These are phyloP conservation scores for Microtus oregoni DNA, from an alignment of 2,113 vertebrate genomes.

Conservation along the genomic window DNA sequence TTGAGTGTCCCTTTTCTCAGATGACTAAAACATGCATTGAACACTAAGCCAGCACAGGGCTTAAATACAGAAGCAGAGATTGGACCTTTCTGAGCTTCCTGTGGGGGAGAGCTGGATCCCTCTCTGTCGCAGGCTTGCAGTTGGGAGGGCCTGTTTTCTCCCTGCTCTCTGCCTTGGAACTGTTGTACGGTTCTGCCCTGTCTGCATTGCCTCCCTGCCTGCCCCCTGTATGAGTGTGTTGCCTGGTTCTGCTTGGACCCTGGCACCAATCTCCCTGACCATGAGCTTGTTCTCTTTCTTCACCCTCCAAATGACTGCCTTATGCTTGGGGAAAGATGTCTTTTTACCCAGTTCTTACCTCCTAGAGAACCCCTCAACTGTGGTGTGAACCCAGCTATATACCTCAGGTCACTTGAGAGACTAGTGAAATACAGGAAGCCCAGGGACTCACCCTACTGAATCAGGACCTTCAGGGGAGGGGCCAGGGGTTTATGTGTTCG, in stretches of 20 bases:
- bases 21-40: neutral
- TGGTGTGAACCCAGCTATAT: neutral
- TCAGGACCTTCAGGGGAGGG: neutral
- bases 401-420: neutral
- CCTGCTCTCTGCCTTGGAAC: constrained; percentile 43
- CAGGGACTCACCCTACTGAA: neutral
- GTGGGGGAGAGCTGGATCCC: neutral
- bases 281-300: neutral
- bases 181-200: constrained; percentile 51
- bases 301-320: neutral
- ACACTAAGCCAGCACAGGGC: neutral
- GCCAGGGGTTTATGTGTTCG: neutral
- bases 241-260: constrained; percentile 56
- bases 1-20: neutral
- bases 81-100: neutral
- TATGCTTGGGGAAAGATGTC: neutral
- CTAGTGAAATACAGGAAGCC: neutral
- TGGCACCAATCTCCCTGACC: neutral
- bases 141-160: neutral
- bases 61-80: neutral
- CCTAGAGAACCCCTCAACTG: neutral
- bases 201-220: constrained; percentile 29
- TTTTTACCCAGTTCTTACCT: neutral
- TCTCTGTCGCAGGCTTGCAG: neutral
- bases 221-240: constrained; percentile 19